These are phyloP conservation scores for Phengaris alcon DNA, from an alignment of 2,888 invertebrate genomes.

Conservation along the genomic window DNA sequence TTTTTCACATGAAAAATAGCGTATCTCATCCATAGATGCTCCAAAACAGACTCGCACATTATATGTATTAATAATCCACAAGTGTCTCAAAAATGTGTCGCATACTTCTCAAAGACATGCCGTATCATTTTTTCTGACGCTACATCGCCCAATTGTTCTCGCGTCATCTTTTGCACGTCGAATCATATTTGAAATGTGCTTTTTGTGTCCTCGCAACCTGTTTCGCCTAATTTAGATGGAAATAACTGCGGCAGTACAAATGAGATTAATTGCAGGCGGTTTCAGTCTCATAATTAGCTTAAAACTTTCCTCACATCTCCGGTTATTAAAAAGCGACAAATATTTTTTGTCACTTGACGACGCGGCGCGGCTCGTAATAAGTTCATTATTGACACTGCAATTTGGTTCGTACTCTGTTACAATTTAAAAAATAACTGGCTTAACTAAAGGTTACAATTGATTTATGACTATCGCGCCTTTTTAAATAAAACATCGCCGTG, in stretches of 20 bases:
- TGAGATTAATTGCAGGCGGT: constrained; percentile 59
- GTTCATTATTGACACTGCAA: constrained; percentile 51
- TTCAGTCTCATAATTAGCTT: constrained; percentile 55
- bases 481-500: constrained; percentile 75
- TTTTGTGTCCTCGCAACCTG: constrained; percentile 56
- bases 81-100: constrained; percentile 4
- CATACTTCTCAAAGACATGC: constrained; percentile 11
- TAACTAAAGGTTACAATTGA: constrained; percentile 66
- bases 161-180: constrained; percentile 73
- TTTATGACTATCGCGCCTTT: constrained; percentile 69
- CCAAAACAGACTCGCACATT: neutral
- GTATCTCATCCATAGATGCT: neutral
- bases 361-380: neutral
- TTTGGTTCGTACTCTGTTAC: constrained; percentile 61
- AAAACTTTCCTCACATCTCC: constrained; percentile 45
- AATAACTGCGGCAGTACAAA: constrained; percentile 61
- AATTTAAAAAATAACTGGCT: constrained; percentile 65
- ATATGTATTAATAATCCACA: constrained; percentile 17
- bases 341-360: constrained; percentile 35
- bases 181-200: constrained; percentile 52
- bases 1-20: constrained; percentile 31
- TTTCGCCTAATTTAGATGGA: constrained; percentile 67
- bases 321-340: constrained; percentile 37
- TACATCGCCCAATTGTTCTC: constrained; percentile 70
- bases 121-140: constrained; percentile 43